A percentile compares a stretch with the other conserved stretches of the same genome.
Conservation (phyloP, 2,797 vertebrate species). For the Gadopsis bispinosus region DNA sequence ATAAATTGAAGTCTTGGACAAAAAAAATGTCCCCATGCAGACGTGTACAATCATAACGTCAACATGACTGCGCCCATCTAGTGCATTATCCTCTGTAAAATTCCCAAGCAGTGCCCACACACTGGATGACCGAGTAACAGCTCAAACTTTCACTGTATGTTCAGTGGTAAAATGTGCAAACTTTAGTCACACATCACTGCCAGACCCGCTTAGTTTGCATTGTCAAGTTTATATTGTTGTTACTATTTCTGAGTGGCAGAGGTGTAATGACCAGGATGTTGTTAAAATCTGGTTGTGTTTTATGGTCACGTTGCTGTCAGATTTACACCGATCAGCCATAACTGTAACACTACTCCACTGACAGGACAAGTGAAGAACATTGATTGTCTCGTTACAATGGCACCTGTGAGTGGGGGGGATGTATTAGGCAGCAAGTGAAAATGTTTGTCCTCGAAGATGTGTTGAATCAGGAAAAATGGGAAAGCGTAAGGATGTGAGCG, state of each 20-base stretch:
- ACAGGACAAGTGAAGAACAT: too few species aligned
- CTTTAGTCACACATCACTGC: constrained; percentile 27
- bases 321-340: constrained; percentile 33
- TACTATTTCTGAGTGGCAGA: constrained; percentile 38
- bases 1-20: constrained; percentile 56
- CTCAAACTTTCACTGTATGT: constrained; percentile 28
- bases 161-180: constrained; percentile 36
- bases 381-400: too few species aligned
- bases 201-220: constrained; percentile 11
- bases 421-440: too few species aligned
- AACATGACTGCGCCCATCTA: constrained; percentile 30
- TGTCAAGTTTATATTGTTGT: constrained; percentile 23
- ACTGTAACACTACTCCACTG: too few species aligned
- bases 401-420: too few species aligned
- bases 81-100: constrained; percentile 41
- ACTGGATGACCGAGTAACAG: constrained; percentile 5
- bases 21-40: constrained; percentile 42
- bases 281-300: constrained; percentile 58
- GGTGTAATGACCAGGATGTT: constrained; percentile 39
- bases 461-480: too few species aligned
- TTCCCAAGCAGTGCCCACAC: constrained; percentile 9
- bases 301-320: constrained; percentile 45
- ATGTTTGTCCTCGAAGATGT: too few species aligned
- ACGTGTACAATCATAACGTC: constrained; percentile 44
- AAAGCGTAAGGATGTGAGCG: too few species aligned